These are phyloP conservation scores for Argyresthia goedartella DNA, from an alignment of 2,888 invertebrate genomes.

Conservation along the genomic window DNA sequence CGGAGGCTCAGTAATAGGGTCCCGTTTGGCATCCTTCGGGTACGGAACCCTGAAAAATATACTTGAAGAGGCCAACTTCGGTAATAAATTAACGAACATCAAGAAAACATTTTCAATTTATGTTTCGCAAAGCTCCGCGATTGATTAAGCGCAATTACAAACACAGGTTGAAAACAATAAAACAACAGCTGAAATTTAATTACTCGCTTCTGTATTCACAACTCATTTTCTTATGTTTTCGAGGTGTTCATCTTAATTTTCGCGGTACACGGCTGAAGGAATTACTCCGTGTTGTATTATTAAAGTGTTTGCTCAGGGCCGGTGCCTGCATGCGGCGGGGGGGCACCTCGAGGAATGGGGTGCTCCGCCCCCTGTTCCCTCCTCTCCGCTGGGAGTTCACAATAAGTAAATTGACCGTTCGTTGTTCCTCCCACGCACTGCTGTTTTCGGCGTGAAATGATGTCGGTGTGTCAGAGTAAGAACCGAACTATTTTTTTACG, in stretches of 20 bases:
- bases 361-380: constrained; percentile 19
- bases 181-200: neutral
- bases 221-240: neutral
- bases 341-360: constrained; percentile 12
- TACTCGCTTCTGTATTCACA: no score
- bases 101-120: neutral
- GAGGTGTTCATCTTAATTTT: constrained; percentile 23
- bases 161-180: neutral
- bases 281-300: constrained; percentile 32
- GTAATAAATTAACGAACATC: neutral
- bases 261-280: constrained; percentile 22
- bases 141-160: neutral
- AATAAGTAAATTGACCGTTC: constrained; percentile 30
- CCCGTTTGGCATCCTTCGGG: no score
- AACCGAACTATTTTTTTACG: neutral
- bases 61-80: no score
- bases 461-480: neutral
- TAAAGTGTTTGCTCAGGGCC: constrained; percentile 35
- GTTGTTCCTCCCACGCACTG: constrained; percentile 2
- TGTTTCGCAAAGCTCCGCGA: neutral
- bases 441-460: neutral
- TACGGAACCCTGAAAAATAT: no score
- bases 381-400: constrained; percentile 20
- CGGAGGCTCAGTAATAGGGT: no score
- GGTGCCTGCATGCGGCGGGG: constrained; percentile 16